Conservation (phyloP, 2,797 vertebrate species). For the Chiroxiphia lanceolata region DNA sequence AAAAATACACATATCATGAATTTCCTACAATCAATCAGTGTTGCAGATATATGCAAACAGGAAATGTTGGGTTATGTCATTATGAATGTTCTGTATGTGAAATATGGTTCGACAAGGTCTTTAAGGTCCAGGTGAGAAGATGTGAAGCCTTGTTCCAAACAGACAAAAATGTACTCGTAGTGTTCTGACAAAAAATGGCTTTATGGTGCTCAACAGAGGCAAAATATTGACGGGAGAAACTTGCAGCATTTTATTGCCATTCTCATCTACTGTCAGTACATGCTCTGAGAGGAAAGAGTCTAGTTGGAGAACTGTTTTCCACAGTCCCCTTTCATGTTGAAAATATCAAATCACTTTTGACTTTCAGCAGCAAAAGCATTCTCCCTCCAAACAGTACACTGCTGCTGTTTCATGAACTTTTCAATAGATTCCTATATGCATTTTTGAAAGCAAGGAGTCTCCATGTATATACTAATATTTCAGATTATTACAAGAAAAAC, state of each 20-base stretch:
- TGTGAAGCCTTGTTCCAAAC: not conserved
- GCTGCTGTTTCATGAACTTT: not conserved
- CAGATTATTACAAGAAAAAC: not conserved
- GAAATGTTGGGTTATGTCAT: not conserved
- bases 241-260: not conserved
- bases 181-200: not conserved
- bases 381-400: not conserved
- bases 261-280: not conserved
- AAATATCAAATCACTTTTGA: not conserved
- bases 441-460: not conserved
- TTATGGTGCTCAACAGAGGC: not conserved
- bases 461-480: not conserved
- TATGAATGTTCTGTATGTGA: not conserved
- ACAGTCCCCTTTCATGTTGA: not conserved
- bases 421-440: not conserved
- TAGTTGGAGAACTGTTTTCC: not conserved
- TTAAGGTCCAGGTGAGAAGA: not conserved
- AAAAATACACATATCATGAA: not conserved
- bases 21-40: not conserved
- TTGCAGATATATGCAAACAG: constrained; percentile 10
- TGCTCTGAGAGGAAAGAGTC: not conserved
- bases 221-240: not conserved
- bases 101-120: constrained; percentile 15
- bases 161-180: not conserved
- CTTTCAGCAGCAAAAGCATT: not conserved